A percentile compares a stretch with the other conserved stretches of the same genome.
Evolutionary conservation across 2,797 vertebrate genomes (phyloP).

Genomic region (Anguilla pacifica): DNA sequence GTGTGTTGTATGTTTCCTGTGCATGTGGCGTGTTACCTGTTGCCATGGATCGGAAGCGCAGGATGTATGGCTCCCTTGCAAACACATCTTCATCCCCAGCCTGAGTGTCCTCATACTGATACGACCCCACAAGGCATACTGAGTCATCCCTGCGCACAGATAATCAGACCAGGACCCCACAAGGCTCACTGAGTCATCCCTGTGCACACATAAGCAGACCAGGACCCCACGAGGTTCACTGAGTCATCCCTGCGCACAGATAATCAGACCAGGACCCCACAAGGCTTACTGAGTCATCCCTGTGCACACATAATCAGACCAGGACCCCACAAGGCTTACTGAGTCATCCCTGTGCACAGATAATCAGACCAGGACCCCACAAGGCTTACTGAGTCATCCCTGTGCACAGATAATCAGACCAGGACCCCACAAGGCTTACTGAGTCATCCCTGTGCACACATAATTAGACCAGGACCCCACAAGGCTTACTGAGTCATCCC

Average conservation of each 20-base stretch:
- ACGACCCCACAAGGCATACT: conserved; percentile 63
- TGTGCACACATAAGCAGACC: too few species aligned
- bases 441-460: conserved; percentile 57
- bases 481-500: conserved; percentile 67
- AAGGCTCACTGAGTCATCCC: too few species aligned
- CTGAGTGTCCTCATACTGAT: conserved; percentile 70
- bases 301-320: too few species aligned
- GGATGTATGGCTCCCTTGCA: conserved; percentile 73
- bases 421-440: conserved; percentile 60
- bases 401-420: conserved; percentile 29
- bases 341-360: too few species aligned
- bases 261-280: too few species aligned
- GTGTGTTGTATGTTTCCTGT: background rate
- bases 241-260: too few species aligned
- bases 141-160: conserved; percentile 58
- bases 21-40: conserved; percentile 44
- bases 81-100: conserved; percentile 67
- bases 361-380: too few species aligned
- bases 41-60: conserved; percentile 66
- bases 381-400: conserved; percentile 67
- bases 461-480: conserved; percentile 33
- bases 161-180: background rate
- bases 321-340: too few species aligned
- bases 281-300: too few species aligned
- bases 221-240: too few species aligned